These are phyloP conservation scores for Petaurus breviceps DNA, from an alignment of 2,113 vertebrate genomes.

Conservation along the genomic window DNA sequence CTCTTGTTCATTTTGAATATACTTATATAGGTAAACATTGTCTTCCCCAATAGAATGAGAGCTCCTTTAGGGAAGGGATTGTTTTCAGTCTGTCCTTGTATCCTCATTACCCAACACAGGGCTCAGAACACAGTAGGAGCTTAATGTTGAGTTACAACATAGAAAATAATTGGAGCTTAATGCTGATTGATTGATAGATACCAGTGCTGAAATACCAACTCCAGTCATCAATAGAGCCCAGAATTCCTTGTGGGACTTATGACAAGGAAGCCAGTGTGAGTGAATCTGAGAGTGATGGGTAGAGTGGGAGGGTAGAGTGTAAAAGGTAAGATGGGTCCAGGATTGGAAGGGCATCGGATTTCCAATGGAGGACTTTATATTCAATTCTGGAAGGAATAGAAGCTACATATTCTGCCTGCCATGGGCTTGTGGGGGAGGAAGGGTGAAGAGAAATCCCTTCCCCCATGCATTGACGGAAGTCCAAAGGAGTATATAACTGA, in stretches of 20 bases:
- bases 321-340: neutral
- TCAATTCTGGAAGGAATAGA: neutral
- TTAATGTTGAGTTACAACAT: too few species aligned
- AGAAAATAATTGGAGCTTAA: too few species aligned
- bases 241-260: neutral
- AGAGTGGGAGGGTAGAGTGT: accelerated
- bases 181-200: neutral
- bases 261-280: neutral
- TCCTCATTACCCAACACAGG: neutral
- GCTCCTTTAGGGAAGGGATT: too few species aligned
- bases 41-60: neutral
- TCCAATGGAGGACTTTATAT: neutral
- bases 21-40: too few species aligned
- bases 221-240: too few species aligned
- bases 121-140: neutral
- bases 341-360: neutral
- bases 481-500: neutral
- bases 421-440: too few species aligned
- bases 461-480: neutral
- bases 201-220: too few species aligned
- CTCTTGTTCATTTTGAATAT: too few species aligned
- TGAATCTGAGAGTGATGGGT: too few species aligned
- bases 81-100: too few species aligned
- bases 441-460: neutral
- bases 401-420: neutral